Evolutionary conservation across 2,797 vertebrate species (phyloP).

Genomic region (Sebastolobus altivelis): DNA sequence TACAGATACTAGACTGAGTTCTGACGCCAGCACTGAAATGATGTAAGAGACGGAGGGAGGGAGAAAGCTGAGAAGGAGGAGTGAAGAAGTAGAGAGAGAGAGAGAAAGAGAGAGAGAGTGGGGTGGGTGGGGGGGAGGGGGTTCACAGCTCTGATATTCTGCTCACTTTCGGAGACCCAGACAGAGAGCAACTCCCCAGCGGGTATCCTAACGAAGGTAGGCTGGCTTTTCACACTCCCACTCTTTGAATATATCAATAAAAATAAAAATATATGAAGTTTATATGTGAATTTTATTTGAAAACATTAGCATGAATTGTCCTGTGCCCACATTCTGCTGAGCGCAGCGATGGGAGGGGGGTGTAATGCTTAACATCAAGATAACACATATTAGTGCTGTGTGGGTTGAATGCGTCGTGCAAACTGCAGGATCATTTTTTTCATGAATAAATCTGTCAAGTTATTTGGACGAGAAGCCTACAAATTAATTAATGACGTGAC

Average conservation of each 20-base stretch:
- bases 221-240: conserved; percentile 48
- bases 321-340: no score
- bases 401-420: conserved; percentile 27
- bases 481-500: conserved; percentile 40
- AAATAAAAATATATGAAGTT: background rate
- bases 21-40: conserved; percentile 82
- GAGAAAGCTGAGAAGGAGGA: conserved; percentile 49
- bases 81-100: conserved; percentile 59
- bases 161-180: conserved; percentile 78
- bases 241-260: background rate
- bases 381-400: background rate
- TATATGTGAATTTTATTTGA: background rate
- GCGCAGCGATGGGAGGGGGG: background rate
- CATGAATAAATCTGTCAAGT: conserved; percentile 11
- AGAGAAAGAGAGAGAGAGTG: conserved; percentile 6
- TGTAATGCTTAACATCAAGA: background rate
- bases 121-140: conserved; percentile 6
- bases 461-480: conserved; percentile 5
- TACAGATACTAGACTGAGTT: conserved; percentile 77
- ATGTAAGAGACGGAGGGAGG: conserved; percentile 80
- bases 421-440: conserved; percentile 4
- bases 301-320: background rate
- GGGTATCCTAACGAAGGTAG: conserved; percentile 72
- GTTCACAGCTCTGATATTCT: conserved; percentile 71
- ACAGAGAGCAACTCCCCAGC: conserved; percentile 68